Base-by-base conservation (phyloP, 2,888 invertebrate species). In the Osmoderma eremita region DNA sequence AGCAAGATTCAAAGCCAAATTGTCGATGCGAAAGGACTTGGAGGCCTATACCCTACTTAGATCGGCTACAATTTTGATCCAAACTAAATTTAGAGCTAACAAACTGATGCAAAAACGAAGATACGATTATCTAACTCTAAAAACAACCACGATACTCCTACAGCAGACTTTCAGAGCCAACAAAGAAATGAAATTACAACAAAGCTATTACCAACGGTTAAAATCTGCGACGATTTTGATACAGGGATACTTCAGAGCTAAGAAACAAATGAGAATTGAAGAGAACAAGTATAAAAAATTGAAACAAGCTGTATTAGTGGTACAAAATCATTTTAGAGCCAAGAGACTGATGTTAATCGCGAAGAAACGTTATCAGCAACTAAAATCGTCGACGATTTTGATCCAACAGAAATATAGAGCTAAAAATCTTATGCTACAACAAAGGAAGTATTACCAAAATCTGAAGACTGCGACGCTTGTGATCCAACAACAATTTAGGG, bases 51-150 rank as follows among this genome's bases (percentile, higher is more conserved):
- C 30, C 10, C 42, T 12, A 12, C 12, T 48, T 38, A 83, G 81
- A 49, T 75, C 78, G 17, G 77, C 82, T 12, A 80, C 83, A 18
- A 76, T 85, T 12, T 69, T 72, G 0, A 76, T 89, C 51, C 90
- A 90, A 72, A 80, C 79, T 63, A 84, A 81, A 78, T 83, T 85
- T 74, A 83, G 84, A 72, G 85, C 86, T 0, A 77, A 79, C 5
- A 79, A 78, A 45, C 54, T 80, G 17, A 84, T 84, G 79, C 80
- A 78, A 58, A 73, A 73, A 51, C 77, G 82, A 15, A 83, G 83
- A 56, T 64, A 75, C 1, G 64, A 77, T 0, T 89, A 81, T 72
- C 63, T 83, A 0, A 69, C 76, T 22, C 70, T 83, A 12, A 84
- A 81, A 65, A 76, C 80, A 22, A 8, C 17, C 3, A 18, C 22